Conservation (phyloP, 2,797 vertebrate species). For the Darevskia mixta region DNA sequence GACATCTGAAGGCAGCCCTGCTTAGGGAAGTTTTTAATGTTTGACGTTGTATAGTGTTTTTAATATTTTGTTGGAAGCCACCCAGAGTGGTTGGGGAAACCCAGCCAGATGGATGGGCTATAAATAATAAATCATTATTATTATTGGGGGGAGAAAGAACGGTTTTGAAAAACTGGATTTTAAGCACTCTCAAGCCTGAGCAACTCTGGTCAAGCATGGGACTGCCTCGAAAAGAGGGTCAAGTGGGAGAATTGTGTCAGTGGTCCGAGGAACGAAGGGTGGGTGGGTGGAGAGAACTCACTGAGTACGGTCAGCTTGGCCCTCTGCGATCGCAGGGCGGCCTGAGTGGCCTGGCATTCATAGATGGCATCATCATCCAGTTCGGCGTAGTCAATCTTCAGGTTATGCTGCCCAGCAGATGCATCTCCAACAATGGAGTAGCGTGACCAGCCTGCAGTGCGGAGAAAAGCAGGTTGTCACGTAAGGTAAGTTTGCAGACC, state of each 20-base stretch:
- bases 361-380: slow-evolving; percentile 90
- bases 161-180: not conserved
- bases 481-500: not conserved
- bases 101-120: no score
- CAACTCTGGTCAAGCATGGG: not conserved
- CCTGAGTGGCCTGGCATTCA: slow-evolving; percentile 93
- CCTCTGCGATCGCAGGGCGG: slow-evolving; percentile 87
- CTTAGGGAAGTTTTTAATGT: no score
- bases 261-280: not conserved
- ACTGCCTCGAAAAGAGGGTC: not conserved
- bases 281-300: slow-evolving; percentile 73
- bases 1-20: no score
- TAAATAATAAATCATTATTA: no score
- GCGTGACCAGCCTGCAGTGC: slow-evolving; percentile 87
- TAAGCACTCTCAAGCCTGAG: not conserved
- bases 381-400: slow-evolving; percentile 88
- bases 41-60: no score
- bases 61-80: no score
- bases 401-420: slow-evolving; percentile 88
- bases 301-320: slow-evolving; percentile 89
- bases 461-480: not conserved
- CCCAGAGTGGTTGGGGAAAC: no score
- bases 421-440: slow-evolving; percentile 90
- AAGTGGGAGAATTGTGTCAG: not conserved
- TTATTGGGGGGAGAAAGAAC: not conserved